Evolutionary conservation across 2,797 vertebrate genomes (phyloP), one percentile per base, ranked within the genome.

Genomic region (Takifugu rubripes): DNA sequence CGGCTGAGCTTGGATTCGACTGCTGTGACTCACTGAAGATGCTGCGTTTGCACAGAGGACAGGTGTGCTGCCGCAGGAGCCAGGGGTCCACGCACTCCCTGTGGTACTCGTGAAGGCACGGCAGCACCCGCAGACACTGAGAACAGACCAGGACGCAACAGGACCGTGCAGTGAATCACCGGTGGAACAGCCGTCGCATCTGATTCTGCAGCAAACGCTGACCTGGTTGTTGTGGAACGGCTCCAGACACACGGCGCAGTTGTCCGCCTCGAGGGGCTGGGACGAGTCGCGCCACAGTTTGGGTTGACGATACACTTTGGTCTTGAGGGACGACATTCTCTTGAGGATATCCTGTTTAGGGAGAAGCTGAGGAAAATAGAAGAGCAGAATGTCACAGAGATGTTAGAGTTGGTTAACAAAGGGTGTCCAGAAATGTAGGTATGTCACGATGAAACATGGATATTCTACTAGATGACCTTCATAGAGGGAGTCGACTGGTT

Each of bases 21-120:
- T 21, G n/a, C 0, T 29, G 33, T 42, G n/a, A 79, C 92, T 93
- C 81, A 95, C 95, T 83, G 36, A 98, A 87, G 61, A 96, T 90
- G 67, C 94, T 94, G 81, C 88, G 95, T 79, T 98, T 98, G 87
- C 96, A 98, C 54, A 98, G 90, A 0, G 96, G 96, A 65, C 96
- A 98, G 56, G 95, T 97, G 84, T 96, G 95, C 74, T 94, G 95
- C 71, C 94, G 90, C 57, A 96, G 87, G 50, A 98, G 90, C 96
- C 96, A 98, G 50, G 94, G 95, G 63, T 97, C 95, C 56, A 98
- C 94, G 0, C 96, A 97, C 59, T 96, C 95, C 25, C 92, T 89
- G 86, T 98, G 96, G 77, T 96, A 97, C 81, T 97, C 95, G 0
- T 98, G 96, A 27, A 86, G 91, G 79, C 96, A 98, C 0, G 95